Base-by-base conservation (phyloP, 2,888 invertebrate species). In the Nomada fucata region DNA sequence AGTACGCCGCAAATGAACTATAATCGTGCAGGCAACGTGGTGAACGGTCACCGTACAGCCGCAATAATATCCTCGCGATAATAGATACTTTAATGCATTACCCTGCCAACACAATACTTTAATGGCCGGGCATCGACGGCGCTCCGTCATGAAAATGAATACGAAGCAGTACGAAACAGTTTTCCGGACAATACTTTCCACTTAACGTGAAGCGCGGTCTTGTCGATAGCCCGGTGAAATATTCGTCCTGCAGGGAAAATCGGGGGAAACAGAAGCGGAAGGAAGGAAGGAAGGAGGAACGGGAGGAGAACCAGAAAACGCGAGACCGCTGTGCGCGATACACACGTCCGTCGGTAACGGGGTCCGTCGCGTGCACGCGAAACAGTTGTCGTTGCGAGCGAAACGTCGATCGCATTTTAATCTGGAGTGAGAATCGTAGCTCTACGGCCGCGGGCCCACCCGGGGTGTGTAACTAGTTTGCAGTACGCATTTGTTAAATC, bases 401-500 rank as follows among this genome's bases (percentile, higher is more conserved):
- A 57, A 29, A 72, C 78, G 80, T 78, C 80, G 80, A 80, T 80
- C 78, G 79, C 73, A 68, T 82, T 83, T 79, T 82, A 82, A 83
- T 83, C 77, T 59, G 50, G 44, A 78, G 74, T 55, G 82, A 65
- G 72, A 82, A 78, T 76, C 72, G 75, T 36, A 61, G 36, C 52
- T 65, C 63, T 67, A 67, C 76, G 44, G 53, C 36, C 23, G 61
- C 26, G 53, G 60, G 53, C 44, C 59, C 44, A 52, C 57, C 57
- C n/a, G 59, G 69, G 59, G 57, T 64, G 79, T 86, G 70, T 82
- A 85, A 88, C 83, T 82, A 83, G 85, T 88, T 86, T 83, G 79
- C 88, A 78, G 80, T 76, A 73, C 70, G 80, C 85, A 80, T 88
- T 88, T 82, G 88, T 88, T 86, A 88, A 88, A 88, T 88, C 88